Percentiles rank a stretch among this genome's conserved stretches.
Conservation (phyloP, 2,888 invertebrate genomes). For the Oscheius sp. region DNA sequence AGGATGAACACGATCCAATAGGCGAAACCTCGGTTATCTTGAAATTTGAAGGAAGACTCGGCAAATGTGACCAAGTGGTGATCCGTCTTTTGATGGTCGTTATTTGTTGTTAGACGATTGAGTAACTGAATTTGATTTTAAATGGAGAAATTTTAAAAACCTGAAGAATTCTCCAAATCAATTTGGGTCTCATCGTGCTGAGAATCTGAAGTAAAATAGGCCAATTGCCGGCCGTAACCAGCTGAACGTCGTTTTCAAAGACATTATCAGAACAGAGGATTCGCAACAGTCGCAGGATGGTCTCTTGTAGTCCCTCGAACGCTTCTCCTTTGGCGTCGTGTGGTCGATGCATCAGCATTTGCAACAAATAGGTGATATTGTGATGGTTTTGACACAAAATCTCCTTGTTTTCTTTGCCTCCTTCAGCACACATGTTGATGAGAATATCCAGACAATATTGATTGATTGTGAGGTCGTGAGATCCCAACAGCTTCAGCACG, state of each 20-base stretch:
- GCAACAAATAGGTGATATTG: neutral
- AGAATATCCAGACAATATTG: conserved; percentile 55
- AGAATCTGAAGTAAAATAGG: conserved; percentile 50
- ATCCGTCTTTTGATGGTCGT: conserved; percentile 33
- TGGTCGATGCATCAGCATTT: neutral
- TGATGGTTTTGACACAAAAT: neutral
- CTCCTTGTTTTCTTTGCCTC: conserved; percentile 26
- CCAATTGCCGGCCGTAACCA: conserved; percentile 39
- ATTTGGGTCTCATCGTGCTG: conserved; percentile 55
- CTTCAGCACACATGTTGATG: conserved; percentile 62
- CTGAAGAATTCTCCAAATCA: conserved; percentile 57
- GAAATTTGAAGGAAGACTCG: conserved; percentile 27
- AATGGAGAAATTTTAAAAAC: too few relatives aligned
- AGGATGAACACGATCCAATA: conserved; percentile 50
- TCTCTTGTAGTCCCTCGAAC: conserved; percentile 44
- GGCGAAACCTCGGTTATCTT: conserved; percentile 33
- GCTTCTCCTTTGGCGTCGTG: neutral
- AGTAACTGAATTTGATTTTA: too few relatives aligned
- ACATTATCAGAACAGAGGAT: conserved; percentile 53
- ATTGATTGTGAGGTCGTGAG: conserved; percentile 36
- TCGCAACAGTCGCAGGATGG: conserved; percentile 49
- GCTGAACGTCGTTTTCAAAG: conserved; percentile 46
- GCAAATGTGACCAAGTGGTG: conserved; percentile 42
- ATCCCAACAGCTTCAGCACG: conserved; percentile 41
- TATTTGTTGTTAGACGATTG: neutral